Evolutionary conservation across 2,888 invertebrate genomes (phyloP), one percentile per base, ranked within the genome.

Genomic region (Rhaphigaster nebulosa): DNA sequence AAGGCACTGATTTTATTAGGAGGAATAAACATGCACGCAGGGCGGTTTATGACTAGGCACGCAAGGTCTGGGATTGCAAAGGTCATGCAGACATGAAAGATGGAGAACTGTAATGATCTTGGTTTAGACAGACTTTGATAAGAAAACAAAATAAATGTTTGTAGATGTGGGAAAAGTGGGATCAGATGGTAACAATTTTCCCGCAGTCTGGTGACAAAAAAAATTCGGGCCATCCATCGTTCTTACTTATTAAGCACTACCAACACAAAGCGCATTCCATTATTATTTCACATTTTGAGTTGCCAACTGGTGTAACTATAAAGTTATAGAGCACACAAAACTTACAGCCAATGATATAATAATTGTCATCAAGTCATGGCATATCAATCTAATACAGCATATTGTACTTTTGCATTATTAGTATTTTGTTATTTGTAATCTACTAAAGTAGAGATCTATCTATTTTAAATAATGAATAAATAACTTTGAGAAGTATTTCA

Each of bases 11-110:
- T 76, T 76, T 76, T 76, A 76, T 38, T 38, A 34, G 29, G 70
- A 76, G 70, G 20, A 6, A 76, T 76, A 38, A 76, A 34, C 70
- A 38, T 38, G 70, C 70, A 76, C 70, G 70, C 70, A 76, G 70
- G 38, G 34, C 34, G 6, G 38, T 1, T 76, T 38, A 76, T 38
- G 70, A 3, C 20, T 18, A 4, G 6, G 18, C 65, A 65, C 65
- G 65, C 65, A 13, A 65, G 18, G 70, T 18, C 13, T 4, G 70
- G 1, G 15, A 70, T 70, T 18, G 34, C 29, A 38, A 76, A 76
- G 70, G 70, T 20, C 70, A 38, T 10, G 20, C 8, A 20, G 38
- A 2, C 15, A 34, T 76, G 34, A 76, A 76, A 38, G 34, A 76
- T 10, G 38, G 38, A 76, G 29, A 10, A 8, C 29, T 38, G 20